These are phyloP conservation scores for Thinocorus orbignyianus DNA, from an alignment of 2,113 vertebrate genomes.

Conservation along the genomic window DNA sequence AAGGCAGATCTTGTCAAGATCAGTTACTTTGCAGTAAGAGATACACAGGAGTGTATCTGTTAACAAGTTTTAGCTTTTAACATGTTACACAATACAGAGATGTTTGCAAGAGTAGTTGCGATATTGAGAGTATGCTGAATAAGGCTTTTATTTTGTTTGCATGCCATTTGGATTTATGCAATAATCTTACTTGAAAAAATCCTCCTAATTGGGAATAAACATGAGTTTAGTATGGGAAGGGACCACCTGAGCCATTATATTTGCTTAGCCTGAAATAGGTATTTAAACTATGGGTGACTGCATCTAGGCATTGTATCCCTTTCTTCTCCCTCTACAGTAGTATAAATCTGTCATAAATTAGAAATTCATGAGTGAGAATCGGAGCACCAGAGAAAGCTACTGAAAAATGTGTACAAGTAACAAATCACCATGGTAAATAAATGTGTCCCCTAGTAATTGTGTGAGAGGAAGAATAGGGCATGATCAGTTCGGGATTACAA, in stretches of 20 bases:
- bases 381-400: not conserved
- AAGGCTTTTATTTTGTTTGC: not conserved
- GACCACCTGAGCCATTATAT: not conserved
- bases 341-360: not conserved
- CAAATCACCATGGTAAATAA: not conserved
- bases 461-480: not conserved
- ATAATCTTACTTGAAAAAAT: not conserved
- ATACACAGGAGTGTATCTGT: not conserved
- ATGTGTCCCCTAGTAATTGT: not conserved
- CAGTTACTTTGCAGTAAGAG: not conserved
- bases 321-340: not conserved
- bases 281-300: not conserved
- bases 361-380: not conserved
- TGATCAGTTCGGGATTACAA: not conserved
- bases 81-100: not conserved
- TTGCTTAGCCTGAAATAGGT: not conserved
- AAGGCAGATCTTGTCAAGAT: not conserved
- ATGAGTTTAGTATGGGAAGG: not conserved
- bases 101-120: not conserved
- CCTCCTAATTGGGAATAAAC: not conserved
- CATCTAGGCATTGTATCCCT: not conserved
- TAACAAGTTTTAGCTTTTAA: not conserved
- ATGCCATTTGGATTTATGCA: not conserved
- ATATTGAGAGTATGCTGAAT: not conserved
- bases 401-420: not conserved